Evolutionary conservation across 2,113 vertebrate genomes (phyloP), one percentile per base, ranked within the genome.

Genomic region (Prunella himalayana): DNA sequence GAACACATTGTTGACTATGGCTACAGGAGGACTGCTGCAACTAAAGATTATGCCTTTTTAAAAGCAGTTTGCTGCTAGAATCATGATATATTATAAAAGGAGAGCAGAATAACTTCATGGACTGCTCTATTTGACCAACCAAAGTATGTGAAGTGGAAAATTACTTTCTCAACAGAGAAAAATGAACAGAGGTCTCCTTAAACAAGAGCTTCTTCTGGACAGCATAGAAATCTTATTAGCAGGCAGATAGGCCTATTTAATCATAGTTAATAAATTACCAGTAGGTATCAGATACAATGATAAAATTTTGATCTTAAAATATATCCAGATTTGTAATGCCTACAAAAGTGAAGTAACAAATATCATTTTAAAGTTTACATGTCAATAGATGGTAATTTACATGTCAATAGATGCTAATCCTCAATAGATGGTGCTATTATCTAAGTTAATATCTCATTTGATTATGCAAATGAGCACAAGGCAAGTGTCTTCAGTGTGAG

Each of bases 381-480:
- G n/a, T n/a, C n/a, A n/a, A n/a, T n/a, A n/a, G n/a, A n/a, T n/a
- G n/a, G n/a, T n/a, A n/a, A n/a, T n/a, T n/a, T n/a, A n/a, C n/a
- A n/a, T n/a, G n/a, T n/a, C n/a, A n/a, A 84, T 88, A 78, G 73
- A 80, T 94, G 88, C 47, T 70, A 92, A 77, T 93, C 65, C 59
- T 97, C 96, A 96, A 96, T 96, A 97, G 96, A 94, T 97, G 96
- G 96, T 96, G 96, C 97, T 97, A 25, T 96, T 94, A 95, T 96
- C 94, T 96, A 94, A 95, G 90, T 85, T 91, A 97, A 90, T 93
- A 86, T 68, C 92, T 95, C 54, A 69, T 31, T 21, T 95, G 68
- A 82, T 91, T 95, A 96, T 94, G 88, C 75, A 94, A 86, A 82
- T 23, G 6, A 88, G 42, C 44, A 89, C 35, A 72, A 73, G 70